Evolutionary conservation across 1,140 invertebrate genomes (phyloP).

Genomic region (Pararge aegeria): DNA sequence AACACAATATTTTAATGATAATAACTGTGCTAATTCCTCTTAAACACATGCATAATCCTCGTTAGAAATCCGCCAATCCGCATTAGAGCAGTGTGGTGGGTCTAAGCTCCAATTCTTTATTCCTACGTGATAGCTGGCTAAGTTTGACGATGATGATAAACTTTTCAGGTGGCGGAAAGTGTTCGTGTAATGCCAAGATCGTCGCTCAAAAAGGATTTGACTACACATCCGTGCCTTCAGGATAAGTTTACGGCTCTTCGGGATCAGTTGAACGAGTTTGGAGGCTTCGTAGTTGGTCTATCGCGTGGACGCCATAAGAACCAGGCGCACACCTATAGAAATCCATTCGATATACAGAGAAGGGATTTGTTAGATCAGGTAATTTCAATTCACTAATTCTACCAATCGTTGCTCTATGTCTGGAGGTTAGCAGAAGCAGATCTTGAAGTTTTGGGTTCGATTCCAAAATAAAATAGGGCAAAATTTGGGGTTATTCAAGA

Average conservation of each 20-base stretch:
- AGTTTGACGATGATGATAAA: neutral
- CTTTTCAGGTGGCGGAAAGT: conserved; percentile 82
- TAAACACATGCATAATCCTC: too few relatives aligned
- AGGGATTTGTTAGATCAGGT: conserved; percentile 93
- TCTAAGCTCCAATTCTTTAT: too few relatives aligned
- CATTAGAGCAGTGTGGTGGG: too few relatives aligned
- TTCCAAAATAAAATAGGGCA: too few relatives aligned
- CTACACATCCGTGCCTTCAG: conserved; percentile 88
- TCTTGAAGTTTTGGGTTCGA: too few relatives aligned
- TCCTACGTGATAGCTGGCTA: too few relatives aligned
- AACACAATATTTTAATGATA: too few relatives aligned
- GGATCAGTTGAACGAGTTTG: conserved; percentile 93
- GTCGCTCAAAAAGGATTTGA: conserved; percentile 87
- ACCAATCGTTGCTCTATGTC: neutral
- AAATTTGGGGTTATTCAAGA: too few relatives aligned
- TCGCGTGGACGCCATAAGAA: conserved; percentile 81
- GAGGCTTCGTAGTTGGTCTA: conserved; percentile 89
- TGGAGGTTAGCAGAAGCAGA: too few relatives aligned
- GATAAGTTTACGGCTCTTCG: conserved; percentile 90
- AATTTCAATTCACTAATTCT: neutral
- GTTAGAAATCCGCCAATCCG: too few relatives aligned
- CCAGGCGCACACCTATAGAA: conserved; percentile 90
- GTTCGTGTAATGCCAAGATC: conserved; percentile 86
- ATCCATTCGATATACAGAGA: conserved; percentile 97
- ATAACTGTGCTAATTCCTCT: too few relatives aligned